Evolutionary conservation across 2,888 invertebrate species (phyloP).

Genomic region (Itoplectis maculator): DNA sequence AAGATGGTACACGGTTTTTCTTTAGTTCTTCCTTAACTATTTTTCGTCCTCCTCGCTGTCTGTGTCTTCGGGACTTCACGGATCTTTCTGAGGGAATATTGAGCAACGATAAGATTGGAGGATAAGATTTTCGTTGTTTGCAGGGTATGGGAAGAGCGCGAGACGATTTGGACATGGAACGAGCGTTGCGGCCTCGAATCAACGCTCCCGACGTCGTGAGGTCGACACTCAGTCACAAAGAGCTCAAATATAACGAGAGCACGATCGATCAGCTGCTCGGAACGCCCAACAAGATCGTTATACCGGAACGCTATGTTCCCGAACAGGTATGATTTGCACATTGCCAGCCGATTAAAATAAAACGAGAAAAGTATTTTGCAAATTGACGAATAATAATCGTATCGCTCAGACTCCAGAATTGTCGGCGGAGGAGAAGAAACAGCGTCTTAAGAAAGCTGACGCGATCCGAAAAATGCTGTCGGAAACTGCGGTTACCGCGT

Average conservation of each 20-base stretch:
- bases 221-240: conserved; percentile 90
- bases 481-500: conserved; percentile 87
- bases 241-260: conserved; percentile 90
- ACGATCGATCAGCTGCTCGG: conserved; percentile 95
- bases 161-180: conserved; percentile 95
- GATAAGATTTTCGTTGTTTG: conserved; percentile 38
- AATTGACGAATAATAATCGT: background rate
- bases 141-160: conserved; percentile 87
- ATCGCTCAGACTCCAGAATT: conserved; percentile 90
- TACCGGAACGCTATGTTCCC: conserved; percentile 96
- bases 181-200: conserved; percentile 90
- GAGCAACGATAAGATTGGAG: no score
- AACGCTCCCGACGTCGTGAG: conserved; percentile 95
- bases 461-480: conserved; percentile 96
- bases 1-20: conserved; percentile 79
- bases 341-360: conserved; percentile 9
- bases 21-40: conserved; percentile 59
- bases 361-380: conserved; percentile 26
- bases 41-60: conserved; percentile 34
- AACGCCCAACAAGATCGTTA: conserved; percentile 95
- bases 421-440: conserved; percentile 93
- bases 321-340: conserved; percentile 88
- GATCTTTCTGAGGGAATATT: no score
- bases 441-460: conserved; percentile 94
- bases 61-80: no score